Evolutionary conservation across 92 coral and sea anemone species (phyloP).

Genomic region (Porites cylindrica): DNA sequence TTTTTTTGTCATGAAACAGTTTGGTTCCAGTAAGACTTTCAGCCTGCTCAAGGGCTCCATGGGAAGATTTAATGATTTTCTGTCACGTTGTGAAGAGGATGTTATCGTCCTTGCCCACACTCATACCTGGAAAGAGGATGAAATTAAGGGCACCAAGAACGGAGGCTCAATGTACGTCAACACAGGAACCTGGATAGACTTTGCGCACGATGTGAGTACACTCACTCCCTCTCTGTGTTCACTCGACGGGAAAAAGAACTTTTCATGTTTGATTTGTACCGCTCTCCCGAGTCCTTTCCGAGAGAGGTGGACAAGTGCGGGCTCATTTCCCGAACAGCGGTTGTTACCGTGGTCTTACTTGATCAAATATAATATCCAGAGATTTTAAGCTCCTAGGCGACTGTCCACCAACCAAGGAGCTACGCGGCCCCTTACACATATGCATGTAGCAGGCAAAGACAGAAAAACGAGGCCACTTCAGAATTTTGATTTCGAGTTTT

Average conservation of each 20-base stretch:
- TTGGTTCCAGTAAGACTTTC: constrained; percentile 47
- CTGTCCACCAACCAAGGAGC: too few relatives aligned
- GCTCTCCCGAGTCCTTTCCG: too few relatives aligned
- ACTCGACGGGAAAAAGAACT: background rate
- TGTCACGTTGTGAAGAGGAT: constrained; percentile 50
- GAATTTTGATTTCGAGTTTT: too few relatives aligned
- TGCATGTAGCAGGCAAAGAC: too few relatives aligned
- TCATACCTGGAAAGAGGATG: constrained; percentile 29
- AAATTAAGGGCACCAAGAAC: constrained; percentile 20
- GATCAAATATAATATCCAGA: too few relatives aligned
- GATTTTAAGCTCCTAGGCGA: too few relatives aligned
- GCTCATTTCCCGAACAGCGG: too few relatives aligned
- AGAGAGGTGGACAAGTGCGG: too few relatives aligned
- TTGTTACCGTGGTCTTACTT: too few relatives aligned
- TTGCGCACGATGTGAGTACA: constrained; percentile 22
- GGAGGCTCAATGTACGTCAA: constrained; percentile 37
- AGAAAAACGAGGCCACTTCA: too few relatives aligned
- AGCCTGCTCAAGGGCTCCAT: constrained; percentile 38
- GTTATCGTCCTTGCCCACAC: constrained; percentile 51
- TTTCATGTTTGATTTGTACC: background rate
- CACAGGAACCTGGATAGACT: constrained; percentile 36
- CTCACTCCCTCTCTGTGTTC: background rate
- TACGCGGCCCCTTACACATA: too few relatives aligned
- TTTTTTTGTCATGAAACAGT: constrained; percentile 17
- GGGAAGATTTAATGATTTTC: constrained; percentile 56